Evolutionary conservation across 2,797 vertebrate species (phyloP).

Genomic region (Muraenolepis orangiensis): DNA sequence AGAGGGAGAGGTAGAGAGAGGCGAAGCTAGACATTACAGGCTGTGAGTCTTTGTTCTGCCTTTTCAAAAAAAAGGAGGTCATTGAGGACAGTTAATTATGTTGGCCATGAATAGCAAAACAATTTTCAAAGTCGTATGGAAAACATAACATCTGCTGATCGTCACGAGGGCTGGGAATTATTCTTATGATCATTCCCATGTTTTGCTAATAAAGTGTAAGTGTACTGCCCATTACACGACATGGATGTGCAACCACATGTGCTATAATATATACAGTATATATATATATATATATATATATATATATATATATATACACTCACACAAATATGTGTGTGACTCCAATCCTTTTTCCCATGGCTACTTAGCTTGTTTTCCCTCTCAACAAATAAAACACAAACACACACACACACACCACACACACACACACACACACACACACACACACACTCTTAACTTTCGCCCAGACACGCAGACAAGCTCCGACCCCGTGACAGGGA

Average conservation of each 20-base stretch:
- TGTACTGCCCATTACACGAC: too few relatives aligned
- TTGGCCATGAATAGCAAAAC: not conserved
- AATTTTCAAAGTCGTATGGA: not conserved
- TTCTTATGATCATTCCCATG: not conserved
- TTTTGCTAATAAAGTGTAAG: too few relatives aligned
- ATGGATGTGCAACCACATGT: too few relatives aligned
- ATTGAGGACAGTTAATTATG: not conserved
- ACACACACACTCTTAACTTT: not conserved
- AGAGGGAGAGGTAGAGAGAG: not conserved
- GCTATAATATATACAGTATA: not conserved
- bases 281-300: not conserved
- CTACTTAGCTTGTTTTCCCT: not conserved
- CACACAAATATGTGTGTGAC: not conserved
- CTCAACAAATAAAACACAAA: constrained; percentile 19
- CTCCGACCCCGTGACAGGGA: constrained; percentile 34
- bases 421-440: constrained; percentile 7
- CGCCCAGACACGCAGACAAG: not conserved
- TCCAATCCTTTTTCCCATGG: not conserved
- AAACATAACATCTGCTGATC: not conserved
- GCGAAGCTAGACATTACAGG: constrained; percentile 19
- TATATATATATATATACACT: not conserved
- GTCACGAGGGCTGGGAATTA: not conserved
- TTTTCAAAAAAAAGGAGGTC: not conserved
- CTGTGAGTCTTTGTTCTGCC: constrained; percentile 40
- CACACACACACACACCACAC: constrained; percentile 17